Evolutionary conservation across 1,140 invertebrate genomes (phyloP), one percentile per base, ranked within the genome.

Genomic region (Globodera rostochiensis): DNA sequence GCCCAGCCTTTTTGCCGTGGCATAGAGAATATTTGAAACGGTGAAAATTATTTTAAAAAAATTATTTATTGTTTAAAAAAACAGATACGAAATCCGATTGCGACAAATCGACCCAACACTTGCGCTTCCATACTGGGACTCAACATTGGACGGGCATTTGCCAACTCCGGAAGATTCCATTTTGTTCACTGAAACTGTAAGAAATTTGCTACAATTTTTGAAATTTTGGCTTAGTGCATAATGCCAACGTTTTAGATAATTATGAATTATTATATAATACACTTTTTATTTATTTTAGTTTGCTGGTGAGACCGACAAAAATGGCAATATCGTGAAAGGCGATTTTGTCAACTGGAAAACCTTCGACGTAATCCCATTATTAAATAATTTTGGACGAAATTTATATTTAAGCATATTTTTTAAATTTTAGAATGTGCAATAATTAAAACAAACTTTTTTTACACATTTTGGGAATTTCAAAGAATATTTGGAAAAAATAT

Each of bases 61-160:
- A 53, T 53, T 53, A 25, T 25, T 36, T 36, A 36, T 36, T 36
- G 3, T 36, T 36, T 36, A 36, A 36, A 36, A 36, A 19, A 15
- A 25, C 25, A 82, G 64, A n/a, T 79, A 78, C 19, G 64, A 81
- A 74, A 82, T 83, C 15, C 74, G 36, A 2, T 46, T 83, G 15
- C 66, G 70, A 50, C 80, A 80, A 69, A 76, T 83, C 64, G 82
- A 90, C 79, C 87, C 87, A 6, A 69, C 79, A 5, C 79, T 91
- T 0, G 85, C 90, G 9, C 74, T 91, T 15, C 90, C 91, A 9
- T 91, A 91, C 86, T 91, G 90, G 90, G 90, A 91, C 73, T 87
- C 86, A 7, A 83, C 87, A 4, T 19, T 91, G 15, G 91, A 91
- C 75, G 71, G 80, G 13, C 86, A 85, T 73, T 82, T 91, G 71